Evolutionary conservation across 2,113 vertebrate genomes (phyloP), one percentile per base, ranked within the genome.

Genomic region (Dunckerocampus dactyliophorus): DNA sequence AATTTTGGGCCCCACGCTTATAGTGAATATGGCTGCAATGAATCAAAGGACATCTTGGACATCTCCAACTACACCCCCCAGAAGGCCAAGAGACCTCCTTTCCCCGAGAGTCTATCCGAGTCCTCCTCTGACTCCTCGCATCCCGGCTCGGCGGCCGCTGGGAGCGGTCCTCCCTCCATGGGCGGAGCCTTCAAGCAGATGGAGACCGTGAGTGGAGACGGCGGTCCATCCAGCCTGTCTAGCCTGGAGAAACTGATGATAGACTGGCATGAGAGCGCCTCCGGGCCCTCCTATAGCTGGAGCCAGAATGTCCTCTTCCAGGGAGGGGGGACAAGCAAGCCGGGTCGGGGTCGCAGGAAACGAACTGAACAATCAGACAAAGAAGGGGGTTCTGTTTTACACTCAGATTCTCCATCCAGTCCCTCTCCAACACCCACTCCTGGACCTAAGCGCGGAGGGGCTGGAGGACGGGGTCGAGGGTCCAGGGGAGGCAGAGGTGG

Each of bases 21-120:
- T 54, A 91, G 93, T 10, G 96, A 99, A 83, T 98, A 96, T 68
- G 93, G 84, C 86, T 92, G 93, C 88, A 94, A 88, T 0, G 97
- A 99, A 71, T 94, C 97, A 81, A 99, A 99, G 15, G 95, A 98
- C 85, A 98, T 99, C 83, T 85, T 99, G 84, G 97, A 99, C 80
- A 99, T 99, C 83, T 98, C 96, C 71, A 99, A 99, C 90, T 99
- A 98, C 85, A 99, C 96, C 1, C 96, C 97, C 0, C 97, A 98
- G 89, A 99, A 99, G 85, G 94, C 94, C 67, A 99, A 99, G 85
- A 93, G 95, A 76, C 93, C 92, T 63, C 92, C 95, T 0, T 93
- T 93, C 16, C 93, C 91, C 0, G 97, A 99, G 83, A 98, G 92
- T 63, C 92, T 98, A 54, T 98, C 95, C 0, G 97, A 98, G 57